A percentile compares a stretch with the other conserved stretches of the same genome.
phyloP scores from a whole-genome alignment of 2,113 vertebrate species.

The Entelurus aequoreus region DNA sequence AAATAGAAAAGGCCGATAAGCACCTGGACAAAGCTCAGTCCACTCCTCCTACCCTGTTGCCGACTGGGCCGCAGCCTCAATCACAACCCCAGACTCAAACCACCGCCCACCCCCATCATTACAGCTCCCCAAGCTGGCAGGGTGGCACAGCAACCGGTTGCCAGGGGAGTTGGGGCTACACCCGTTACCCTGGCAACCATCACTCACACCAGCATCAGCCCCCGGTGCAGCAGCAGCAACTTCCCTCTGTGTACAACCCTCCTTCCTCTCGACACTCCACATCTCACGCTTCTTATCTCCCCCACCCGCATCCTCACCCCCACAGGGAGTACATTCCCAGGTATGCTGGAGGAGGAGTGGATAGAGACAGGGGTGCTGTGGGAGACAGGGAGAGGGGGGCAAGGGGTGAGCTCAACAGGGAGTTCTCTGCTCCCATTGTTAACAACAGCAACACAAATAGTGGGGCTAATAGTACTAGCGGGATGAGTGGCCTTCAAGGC shows the following conservation, averaged over 20 bases:
- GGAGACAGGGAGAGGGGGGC: slow-evolving; percentile 68
- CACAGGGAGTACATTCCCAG: slow-evolving; percentile 76
- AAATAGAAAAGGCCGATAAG: slow-evolving; percentile 77
- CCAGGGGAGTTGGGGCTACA: slow-evolving; percentile 73
- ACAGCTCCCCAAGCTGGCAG: slow-evolving; percentile 73
- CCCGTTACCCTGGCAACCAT: slow-evolving; percentile 74
- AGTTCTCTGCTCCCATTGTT: slow-evolving; percentile 60
- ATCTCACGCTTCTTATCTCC: slow-evolving; percentile 71
- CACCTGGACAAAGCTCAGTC: slow-evolving; percentile 63
- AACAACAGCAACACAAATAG: slow-evolving; percentile 55
- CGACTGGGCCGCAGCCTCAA: slow-evolving; percentile 62
- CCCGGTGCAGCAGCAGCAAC: slow-evolving; percentile 76
- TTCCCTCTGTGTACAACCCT: slow-evolving; percentile 77
- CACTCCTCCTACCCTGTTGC: slow-evolving; percentile 68
- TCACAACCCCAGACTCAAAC: slow-evolving; percentile 58
- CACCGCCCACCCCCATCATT: slow-evolving; percentile 70
- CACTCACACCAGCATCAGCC: slow-evolving; percentile 72
- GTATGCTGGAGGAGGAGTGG: slow-evolving; percentile 67
- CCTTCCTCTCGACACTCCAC: slow-evolving; percentile 72
- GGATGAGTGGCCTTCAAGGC: slow-evolving; percentile 50
- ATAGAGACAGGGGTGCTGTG: slow-evolving; percentile 58
- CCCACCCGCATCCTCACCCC: slow-evolving; percentile 70
- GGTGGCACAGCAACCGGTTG: slow-evolving; percentile 65
- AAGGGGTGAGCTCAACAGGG: slow-evolving; percentile 67
- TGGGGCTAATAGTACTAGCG: slow-evolving; percentile 45